These are phyloP conservation scores for Busseola fusca DNA, from an alignment of 2,888 invertebrate genomes.

Conservation along the genomic window DNA sequence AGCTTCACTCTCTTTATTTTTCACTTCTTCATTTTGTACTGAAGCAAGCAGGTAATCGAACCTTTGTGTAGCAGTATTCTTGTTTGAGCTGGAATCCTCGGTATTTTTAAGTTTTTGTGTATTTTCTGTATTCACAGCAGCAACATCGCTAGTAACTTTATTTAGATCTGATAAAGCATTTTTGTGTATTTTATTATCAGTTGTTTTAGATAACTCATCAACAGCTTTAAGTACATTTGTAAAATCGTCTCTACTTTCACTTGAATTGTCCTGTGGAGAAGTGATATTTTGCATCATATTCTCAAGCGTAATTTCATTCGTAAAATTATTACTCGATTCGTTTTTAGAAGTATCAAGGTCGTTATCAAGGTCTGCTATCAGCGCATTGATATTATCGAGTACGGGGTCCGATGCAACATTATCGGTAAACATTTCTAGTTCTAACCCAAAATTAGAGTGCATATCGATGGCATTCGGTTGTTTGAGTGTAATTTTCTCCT, in stretches of 20 bases:
- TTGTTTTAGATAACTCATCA: slow-evolving; percentile 38
- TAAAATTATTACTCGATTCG: slow-evolving; percentile 68
- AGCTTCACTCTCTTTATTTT: neutral
- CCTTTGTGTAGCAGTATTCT: neutral
- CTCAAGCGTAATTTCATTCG: slow-evolving; percentile 73
- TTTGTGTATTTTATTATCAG: neutral
- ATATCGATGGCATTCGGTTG: slow-evolving; percentile 39
- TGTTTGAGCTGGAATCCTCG: slow-evolving; percentile 6
- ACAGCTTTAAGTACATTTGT: slow-evolving; percentile 59
- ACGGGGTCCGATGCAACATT: slow-evolving; percentile 75
- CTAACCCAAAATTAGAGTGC: slow-evolving; percentile 71
- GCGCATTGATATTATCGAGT: slow-evolving; percentile 80
- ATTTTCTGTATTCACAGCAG: neutral
- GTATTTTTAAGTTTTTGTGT: slow-evolving; percentile 3
- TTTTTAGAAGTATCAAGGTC: slow-evolving; percentile 73
- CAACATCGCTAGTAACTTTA: slow-evolving; percentile 4
- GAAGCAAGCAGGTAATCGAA: slow-evolving; percentile 14
- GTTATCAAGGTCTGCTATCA: slow-evolving; percentile 80
- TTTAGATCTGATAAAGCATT: neutral
- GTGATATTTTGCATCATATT: slow-evolving; percentile 73
- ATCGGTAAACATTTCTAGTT: slow-evolving; percentile 80
- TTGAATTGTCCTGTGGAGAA: slow-evolving; percentile 62
- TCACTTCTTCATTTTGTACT: neutral
- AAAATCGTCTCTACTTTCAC: slow-evolving; percentile 63
- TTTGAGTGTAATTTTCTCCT: slow-evolving; percentile 30